Evolutionary conservation across 2,797 vertebrate genomes (phyloP).

Genomic region (Phataginus tetradactyla): DNA sequence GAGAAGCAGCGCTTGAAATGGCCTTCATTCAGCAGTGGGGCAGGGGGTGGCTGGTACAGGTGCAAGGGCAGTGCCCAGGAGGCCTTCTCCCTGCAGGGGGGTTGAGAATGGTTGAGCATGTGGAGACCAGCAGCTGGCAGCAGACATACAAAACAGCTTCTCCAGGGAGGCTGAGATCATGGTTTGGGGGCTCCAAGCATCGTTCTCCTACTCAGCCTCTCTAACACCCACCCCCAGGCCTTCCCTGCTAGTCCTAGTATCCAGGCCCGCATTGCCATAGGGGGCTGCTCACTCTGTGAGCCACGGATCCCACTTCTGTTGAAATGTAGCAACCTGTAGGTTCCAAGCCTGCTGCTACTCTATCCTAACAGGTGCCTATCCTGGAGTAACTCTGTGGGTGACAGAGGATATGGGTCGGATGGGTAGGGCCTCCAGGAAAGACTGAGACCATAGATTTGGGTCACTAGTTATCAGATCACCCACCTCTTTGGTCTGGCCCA

Average conservation of each 20-base stretch:
- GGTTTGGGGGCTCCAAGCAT: not conserved
- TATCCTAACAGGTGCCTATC: not conserved
- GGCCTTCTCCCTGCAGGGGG: conserved; percentile 80
- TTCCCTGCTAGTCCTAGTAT: not conserved
- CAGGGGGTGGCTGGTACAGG: conserved; percentile 77
- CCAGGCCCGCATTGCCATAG: not conserved
- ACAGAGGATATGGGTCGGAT: not conserved
- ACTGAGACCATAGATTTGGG: not conserved
- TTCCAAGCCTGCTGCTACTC: not conserved
- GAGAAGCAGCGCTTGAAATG: conserved; percentile 77
- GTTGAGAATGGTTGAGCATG: conserved; percentile 74
- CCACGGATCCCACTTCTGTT: not conserved
- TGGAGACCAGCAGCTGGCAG: conserved; percentile 56
- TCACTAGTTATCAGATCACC: not conserved
- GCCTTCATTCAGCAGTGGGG: conserved; percentile 80
- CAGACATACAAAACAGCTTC: conserved; percentile 59
- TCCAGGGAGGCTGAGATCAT: conserved; percentile 24
- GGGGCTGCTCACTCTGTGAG: not conserved
- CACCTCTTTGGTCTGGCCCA: conserved; percentile 33
- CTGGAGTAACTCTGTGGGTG: not conserved
- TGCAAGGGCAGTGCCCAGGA: conserved; percentile 77
- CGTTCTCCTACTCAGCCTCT: not conserved
- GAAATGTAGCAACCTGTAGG: not conserved
- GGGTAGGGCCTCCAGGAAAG: not conserved
- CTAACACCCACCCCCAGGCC: not conserved